phyloP scores from a whole-genome alignment of 2,797 vertebrate species.

The Peromyscus melanophrys region DNA sequence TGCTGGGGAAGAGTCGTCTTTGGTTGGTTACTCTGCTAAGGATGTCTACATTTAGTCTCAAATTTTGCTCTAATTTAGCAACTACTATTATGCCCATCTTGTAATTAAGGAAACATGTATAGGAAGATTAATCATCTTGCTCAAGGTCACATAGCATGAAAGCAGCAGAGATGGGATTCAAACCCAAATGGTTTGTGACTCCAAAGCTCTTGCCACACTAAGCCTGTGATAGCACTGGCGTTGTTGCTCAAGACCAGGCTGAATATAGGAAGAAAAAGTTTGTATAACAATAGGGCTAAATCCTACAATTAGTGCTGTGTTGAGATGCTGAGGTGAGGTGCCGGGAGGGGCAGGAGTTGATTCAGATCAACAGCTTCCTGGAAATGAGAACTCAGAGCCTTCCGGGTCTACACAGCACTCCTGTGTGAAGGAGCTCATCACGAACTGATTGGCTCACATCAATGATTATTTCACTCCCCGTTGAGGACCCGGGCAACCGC shows the following conservation, averaged over 20 bases:
- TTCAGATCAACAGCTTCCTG: not conserved
- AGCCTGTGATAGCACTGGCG: too few species aligned
- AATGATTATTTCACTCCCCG: not conserved
- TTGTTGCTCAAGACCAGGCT: not conserved
- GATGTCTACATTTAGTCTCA: not conserved
- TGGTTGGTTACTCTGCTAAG: not conserved
- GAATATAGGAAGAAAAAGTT: not conserved
- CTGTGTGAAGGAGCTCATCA: not conserved
- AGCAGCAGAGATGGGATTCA: not conserved
- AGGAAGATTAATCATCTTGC: not conserved
- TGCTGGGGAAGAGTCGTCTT: not conserved
- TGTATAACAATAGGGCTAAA: not conserved
- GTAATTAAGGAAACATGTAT: not conserved
- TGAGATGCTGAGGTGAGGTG: not conserved
- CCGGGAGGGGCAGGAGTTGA: not conserved
- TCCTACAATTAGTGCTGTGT: not conserved
- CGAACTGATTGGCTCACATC: too few species aligned
- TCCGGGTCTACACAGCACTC: fast-evolving
- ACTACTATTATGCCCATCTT: not conserved
- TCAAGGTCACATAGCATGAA: not conserved
- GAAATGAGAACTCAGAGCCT: not conserved
- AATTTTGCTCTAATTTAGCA: not conserved
- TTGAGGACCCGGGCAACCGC: fast-evolving
- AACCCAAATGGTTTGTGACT: not conserved
- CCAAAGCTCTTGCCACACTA: not conserved